Base-by-base conservation (phyloP, 2,113 vertebrate genomes). In the Lepus timidus region DNA sequence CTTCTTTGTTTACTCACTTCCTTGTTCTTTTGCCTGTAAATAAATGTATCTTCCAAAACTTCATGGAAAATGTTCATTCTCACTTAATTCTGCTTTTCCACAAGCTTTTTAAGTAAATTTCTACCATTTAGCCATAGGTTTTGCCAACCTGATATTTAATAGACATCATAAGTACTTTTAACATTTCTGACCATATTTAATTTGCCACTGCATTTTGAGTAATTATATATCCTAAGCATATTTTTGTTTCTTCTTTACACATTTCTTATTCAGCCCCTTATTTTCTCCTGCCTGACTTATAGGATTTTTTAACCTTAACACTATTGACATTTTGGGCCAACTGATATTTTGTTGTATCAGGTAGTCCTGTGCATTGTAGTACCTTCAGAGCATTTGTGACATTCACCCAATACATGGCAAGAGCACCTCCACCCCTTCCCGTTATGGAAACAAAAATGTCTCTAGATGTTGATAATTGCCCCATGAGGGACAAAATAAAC, bases 171-270 rank as follows among this genome's bases (percentile, higher is more conserved):
- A 70, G 11, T 27, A 1, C 9, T 14, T 52, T 61, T 49, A 49
- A 36, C 80, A 44, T 82, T 13, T 91, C 13, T 93, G 36, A 44
- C 2, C 29, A 75, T 39, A 70, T 29, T 73, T 90, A 58, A 88
- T 55, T 52, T 84, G 8, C 85, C 36, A 70, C 6, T 87, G 3
- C 36, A 12, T 71, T 90, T 92, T 87, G 19, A 73, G 17, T 83
- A 80, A 64, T 67, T 84, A 29, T 74, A 33, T 49, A 64, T 52
- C 6, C 3, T 29, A 76, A 78, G 70, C 80, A 62, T 31, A 68
- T 33, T 83, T 91, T 14, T 93, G 36, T 16, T 91, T 90, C 36
- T 73, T 65, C 31, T 74, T 92, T 90, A 85, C 10, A 68, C 22
- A 61, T 49, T 20, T 79, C 75, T 58, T 22, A 1, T 2, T 71